Evolutionary conservation across 2,888 invertebrate genomes (phyloP).

Genomic region (Caenorhabditis sp.): DNA sequence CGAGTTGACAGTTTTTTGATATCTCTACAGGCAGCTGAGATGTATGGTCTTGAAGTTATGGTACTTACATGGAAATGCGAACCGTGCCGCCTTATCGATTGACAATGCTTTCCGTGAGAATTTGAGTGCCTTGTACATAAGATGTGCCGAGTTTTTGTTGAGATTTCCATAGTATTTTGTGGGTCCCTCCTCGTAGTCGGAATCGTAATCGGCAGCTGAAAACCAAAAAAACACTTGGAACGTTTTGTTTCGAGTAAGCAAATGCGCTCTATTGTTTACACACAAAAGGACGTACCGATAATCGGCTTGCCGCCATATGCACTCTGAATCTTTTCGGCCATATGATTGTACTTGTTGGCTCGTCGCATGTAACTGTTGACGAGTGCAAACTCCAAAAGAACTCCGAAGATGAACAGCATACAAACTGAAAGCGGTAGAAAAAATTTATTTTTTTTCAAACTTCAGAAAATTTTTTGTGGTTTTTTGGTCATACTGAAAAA

Average conservation of each 20-base stretch:
- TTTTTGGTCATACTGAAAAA: no score
- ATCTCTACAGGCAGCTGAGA: no score
- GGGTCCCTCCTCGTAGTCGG: slow-evolving; percentile 63
- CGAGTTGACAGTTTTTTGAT: no score
- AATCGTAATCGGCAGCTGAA: slow-evolving; percentile 61
- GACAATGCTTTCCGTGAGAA: slow-evolving; percentile 69
- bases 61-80: slow-evolving; percentile 71
- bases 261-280: neutral
- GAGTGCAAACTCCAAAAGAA: slow-evolving; percentile 73
- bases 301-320: slow-evolving; percentile 50
- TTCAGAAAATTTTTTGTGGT: no score
- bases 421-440: slow-evolving; percentile 75
- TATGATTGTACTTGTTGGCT: slow-evolving; percentile 74
- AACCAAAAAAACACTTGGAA: neutral
- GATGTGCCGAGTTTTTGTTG: slow-evolving; percentile 63
- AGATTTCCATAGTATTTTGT: slow-evolving; percentile 58
- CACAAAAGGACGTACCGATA: slow-evolving; percentile 18
- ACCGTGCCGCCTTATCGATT: slow-evolving; percentile 69
- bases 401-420: slow-evolving; percentile 76
- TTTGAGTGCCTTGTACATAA: slow-evolving; percentile 69
- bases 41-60: neutral
- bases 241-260: neutral
- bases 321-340: slow-evolving; percentile 71
- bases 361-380: slow-evolving; percentile 73
- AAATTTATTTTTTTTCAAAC: no score